phyloP scores from a whole-genome alignment of 2,113 vertebrate species.

The Erythrocercus mccallii region DNA sequence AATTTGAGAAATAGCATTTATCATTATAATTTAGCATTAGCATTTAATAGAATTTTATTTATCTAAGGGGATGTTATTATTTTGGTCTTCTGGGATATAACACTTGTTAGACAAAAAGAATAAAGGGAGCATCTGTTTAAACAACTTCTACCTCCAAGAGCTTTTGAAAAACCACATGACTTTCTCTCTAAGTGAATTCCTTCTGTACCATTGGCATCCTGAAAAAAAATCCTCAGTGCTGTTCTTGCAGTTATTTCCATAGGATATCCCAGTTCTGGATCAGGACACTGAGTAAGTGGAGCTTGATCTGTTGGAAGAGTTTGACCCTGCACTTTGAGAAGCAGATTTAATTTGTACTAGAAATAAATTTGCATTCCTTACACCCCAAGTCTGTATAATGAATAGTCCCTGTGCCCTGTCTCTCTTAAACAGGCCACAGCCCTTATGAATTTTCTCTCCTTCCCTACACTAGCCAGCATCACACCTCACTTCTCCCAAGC shows the following conservation, averaged over 20 bases:
- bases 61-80: background rate
- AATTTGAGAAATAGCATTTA: background rate
- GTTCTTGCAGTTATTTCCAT: background rate
- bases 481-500: background rate
- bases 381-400: background rate
- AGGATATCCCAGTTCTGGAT: background rate
- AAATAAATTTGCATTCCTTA: background rate
- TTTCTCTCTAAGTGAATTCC: background rate
- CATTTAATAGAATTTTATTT: background rate
- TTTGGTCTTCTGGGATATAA: background rate
- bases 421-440: background rate
- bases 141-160: background rate
- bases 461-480: background rate
- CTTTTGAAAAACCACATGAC: background rate
- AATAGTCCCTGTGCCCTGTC: background rate
- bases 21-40: background rate
- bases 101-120: background rate
- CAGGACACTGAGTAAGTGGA: background rate
- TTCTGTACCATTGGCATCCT: background rate
- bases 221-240: background rate
- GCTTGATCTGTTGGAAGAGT: background rate
- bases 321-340: background rate
- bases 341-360: background rate
- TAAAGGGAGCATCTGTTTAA: background rate
- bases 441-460: background rate